Percentiles rank a stretch among this genome's conserved stretches.
Evolutionary conservation across 1,140 invertebrate genomes (phyloP).

Genomic region (Cyphomyrmex costatus): DNA sequence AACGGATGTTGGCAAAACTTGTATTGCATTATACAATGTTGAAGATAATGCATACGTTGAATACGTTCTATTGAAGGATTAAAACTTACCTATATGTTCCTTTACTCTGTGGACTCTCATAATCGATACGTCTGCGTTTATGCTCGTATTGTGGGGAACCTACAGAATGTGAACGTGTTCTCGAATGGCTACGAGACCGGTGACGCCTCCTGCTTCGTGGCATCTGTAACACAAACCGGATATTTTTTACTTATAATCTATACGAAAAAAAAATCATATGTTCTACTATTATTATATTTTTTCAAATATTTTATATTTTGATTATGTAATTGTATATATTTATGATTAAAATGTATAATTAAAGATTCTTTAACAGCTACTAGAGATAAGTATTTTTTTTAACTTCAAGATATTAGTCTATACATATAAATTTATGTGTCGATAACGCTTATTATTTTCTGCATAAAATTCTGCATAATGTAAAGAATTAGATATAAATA

Average conservation of each 20-base stretch:
- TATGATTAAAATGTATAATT: background rate
- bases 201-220: conserved; percentile 92
- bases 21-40: background rate
- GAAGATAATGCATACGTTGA: background rate
- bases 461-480: background rate
- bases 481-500: background rate
- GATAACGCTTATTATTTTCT: background rate
- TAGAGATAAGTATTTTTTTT: background rate
- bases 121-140: conserved; percentile 88
- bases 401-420: conserved; percentile 2
- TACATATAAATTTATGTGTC: background rate
- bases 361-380: background rate
- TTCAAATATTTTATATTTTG: background rate
- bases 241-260: background rate
- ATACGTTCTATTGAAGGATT: background rate
- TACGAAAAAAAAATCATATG: background rate
- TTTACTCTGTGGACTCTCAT: conserved; percentile 87
- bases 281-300: background rate
- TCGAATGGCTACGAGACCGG: conserved; percentile 90
- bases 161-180: conserved; percentile 87
- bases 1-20: background rate
- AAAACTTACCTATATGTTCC: conserved; percentile 87
- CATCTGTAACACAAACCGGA: conserved; percentile 89
- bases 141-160: conserved; percentile 86
- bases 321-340: conserved; percentile 7